Evolutionary conservation across 2,888 invertebrate genomes (phyloP).

Genomic region (Hyposoter dolosus): DNA sequence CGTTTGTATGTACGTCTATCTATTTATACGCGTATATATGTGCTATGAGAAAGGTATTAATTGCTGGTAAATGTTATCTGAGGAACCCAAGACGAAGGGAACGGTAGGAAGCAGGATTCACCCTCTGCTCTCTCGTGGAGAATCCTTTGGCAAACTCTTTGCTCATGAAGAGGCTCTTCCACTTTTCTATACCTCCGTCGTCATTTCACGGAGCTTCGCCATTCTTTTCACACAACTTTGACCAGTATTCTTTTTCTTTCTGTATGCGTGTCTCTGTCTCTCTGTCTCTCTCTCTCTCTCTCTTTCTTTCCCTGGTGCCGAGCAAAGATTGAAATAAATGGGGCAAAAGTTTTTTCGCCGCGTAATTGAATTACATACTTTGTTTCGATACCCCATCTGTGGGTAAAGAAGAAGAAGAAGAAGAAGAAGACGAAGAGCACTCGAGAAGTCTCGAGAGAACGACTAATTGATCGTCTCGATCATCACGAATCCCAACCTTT

Average conservation of each 20-base stretch:
- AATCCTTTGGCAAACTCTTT: slow-evolving; percentile 66
- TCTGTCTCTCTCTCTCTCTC: slow-evolving; percentile 3
- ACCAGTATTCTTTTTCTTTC: slow-evolving; percentile 18
- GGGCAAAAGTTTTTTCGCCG: slow-evolving; percentile 70
- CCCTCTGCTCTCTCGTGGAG: slow-evolving; percentile 51
- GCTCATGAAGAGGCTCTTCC: slow-evolving; percentile 32
- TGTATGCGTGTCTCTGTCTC: slow-evolving; percentile 6
- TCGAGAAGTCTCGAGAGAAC: slow-evolving; percentile 51
- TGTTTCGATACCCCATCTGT: slow-evolving; percentile 69
- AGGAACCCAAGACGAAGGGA: slow-evolving; percentile 56
- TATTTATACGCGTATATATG: slow-evolving; percentile 61
- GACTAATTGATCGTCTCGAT: slow-evolving; percentile 76
- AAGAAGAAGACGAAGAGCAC: neutral
- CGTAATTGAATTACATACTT: slow-evolving; percentile 72
- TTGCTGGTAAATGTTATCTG: slow-evolving; percentile 77
- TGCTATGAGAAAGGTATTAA: slow-evolving; percentile 76
- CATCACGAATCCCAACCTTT: slow-evolving; percentile 11
- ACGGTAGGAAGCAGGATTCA: slow-evolving; percentile 63
- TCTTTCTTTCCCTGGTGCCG: neutral
- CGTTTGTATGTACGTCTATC: slow-evolving; percentile 60
- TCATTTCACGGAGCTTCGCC: slow-evolving; percentile 47
- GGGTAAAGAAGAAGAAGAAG: neutral
- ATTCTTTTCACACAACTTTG: slow-evolving; percentile 38
- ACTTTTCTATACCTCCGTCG: slow-evolving; percentile 44
- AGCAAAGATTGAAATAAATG: slow-evolving; percentile 75